Base-by-base conservation (phyloP, 1,140 invertebrate genomes). In the Euwallacea similis region DNA sequence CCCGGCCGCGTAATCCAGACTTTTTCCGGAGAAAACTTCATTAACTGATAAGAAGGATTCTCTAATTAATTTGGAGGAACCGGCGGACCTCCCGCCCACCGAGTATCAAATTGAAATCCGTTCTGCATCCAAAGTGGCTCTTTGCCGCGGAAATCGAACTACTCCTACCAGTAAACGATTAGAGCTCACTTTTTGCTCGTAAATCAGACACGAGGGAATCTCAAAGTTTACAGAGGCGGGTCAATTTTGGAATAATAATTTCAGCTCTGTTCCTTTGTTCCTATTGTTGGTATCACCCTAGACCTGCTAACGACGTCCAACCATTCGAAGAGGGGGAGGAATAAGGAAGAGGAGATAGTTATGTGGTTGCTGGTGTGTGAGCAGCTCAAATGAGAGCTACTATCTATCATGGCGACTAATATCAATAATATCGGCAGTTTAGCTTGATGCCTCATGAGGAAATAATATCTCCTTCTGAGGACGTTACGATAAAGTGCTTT, bases 51-150 rank as follows among this genome's bases (percentile, higher is more conserved):
- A 67, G 21, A 33, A 33, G 43, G 65, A 67, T 58, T 42, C 54
- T 15, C 41, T 67, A 67, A 67, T 67, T 67, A 67, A 67, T 67
- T 67, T 58, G 41, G 33, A 43, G 41, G 41, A 56, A 64, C 55
- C 53, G 43, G 13, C 42, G 13, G 47, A 54, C 63, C 21, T 50
- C 47, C 61, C 63, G 63, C 63, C 63, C 63, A 61, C 63, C 13
- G 65, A 66, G 65, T 58, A 67, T 67, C 65, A 67, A 67, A 67
- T 67, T 67, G 65, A 67, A 67, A 58, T 67, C 65, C 55, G 65
- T 44, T 67, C 65, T 67, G 65, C 65, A 59, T 67, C 65, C 65
- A 56, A 59, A 67, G 55, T 58, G 55, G 53, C 63, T 65, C 63
- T 44, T 65, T 55, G 47, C 16, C 61, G 42, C 61, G 44, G 61